phyloP scores from a whole-genome alignment of 2,113 vertebrate species.

The Terrapene triunguis region DNA sequence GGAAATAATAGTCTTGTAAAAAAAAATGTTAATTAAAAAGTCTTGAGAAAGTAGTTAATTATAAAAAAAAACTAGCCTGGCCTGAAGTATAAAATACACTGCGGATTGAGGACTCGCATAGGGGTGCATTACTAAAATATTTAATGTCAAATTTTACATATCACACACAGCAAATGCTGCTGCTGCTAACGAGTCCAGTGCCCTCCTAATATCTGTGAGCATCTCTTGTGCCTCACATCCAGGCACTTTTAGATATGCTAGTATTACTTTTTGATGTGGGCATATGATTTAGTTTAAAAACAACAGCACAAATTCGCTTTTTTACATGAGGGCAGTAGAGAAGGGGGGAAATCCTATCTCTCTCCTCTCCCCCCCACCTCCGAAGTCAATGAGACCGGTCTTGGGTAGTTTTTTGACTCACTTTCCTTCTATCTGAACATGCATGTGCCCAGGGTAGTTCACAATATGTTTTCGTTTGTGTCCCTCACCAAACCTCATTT shows the following conservation, averaged over 20 bases:
- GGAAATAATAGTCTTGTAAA: conserved; percentile 62
- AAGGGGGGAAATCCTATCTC: background rate
- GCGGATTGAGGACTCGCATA: conserved; percentile 52
- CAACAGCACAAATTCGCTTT: background rate
- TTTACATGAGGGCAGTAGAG: background rate
- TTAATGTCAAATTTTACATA: conserved; percentile 67
- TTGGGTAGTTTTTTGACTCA: accelerated
- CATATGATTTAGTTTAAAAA: background rate
- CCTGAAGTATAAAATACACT: conserved; percentile 61
- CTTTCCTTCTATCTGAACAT: accelerated
- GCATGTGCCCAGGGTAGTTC: background rate
- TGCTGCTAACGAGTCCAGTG: conserved; percentile 67
- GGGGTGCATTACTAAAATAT: conserved; percentile 69
- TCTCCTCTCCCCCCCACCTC: accelerated
- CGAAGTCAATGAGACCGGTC: background rate
- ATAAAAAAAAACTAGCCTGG: conserved; percentile 47
- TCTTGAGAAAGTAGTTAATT: conserved; percentile 70
- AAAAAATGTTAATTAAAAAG: conserved; percentile 61
- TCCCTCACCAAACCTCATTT: background rate
- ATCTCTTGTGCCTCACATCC: conserved; percentile 40
- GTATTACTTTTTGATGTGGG: conserved; percentile 29
- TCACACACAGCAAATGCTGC: conserved; percentile 64
- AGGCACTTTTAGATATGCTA: conserved; percentile 10
- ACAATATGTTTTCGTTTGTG: background rate
- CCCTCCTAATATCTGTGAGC: conserved; percentile 60